phyloP scores from a whole-genome alignment of 2,113 vertebrate species.

The Eira barbara region DNA sequence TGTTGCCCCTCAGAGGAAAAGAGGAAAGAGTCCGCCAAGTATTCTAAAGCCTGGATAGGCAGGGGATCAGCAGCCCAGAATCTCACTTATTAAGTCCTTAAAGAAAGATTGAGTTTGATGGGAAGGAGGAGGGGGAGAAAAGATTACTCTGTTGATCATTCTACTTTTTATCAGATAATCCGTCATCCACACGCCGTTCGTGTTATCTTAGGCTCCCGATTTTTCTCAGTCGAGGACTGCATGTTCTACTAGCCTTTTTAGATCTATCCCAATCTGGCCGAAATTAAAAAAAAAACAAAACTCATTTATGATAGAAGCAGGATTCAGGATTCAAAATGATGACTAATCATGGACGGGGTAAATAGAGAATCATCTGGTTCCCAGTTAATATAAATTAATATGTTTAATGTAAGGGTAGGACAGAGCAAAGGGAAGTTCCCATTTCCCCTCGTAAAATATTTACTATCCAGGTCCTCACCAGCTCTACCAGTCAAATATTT shows the following conservation, averaged over 20 bases:
- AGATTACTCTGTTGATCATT: not conserved
- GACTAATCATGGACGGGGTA: conserved; percentile 37
- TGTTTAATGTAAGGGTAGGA: conserved; percentile 52
- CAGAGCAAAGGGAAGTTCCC: conserved; percentile 31
- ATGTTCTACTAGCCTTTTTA: not conserved
- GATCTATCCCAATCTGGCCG: not conserved
- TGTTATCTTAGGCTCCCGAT: not conserved
- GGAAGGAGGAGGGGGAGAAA: not conserved
- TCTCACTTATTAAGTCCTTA: not conserved
- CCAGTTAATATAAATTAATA: conserved; percentile 46
- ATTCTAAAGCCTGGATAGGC: not conserved
- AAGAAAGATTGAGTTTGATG: not conserved
- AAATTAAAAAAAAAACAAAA: not conserved
- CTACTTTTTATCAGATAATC: not conserved
- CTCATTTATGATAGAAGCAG: conserved; percentile 15
- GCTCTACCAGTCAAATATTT: conserved; percentile 60
- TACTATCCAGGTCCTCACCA: conserved; percentile 34
- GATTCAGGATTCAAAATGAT: conserved; percentile 34
- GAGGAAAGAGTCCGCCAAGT: fast-evolving
- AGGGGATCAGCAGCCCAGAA: not conserved
- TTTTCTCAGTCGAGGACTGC: not conserved
- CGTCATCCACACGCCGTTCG: fast-evolving
- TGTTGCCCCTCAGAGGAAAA: not conserved
- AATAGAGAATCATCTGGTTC: conserved; percentile 29
- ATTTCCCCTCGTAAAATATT: conserved; percentile 59